Evolutionary conservation across 30 jellyfish, hydroid and myxozoan genomes (phyloP), one percentile per base, ranked within the genome.

Genomic region (Cassiopea xamachana): DNA sequence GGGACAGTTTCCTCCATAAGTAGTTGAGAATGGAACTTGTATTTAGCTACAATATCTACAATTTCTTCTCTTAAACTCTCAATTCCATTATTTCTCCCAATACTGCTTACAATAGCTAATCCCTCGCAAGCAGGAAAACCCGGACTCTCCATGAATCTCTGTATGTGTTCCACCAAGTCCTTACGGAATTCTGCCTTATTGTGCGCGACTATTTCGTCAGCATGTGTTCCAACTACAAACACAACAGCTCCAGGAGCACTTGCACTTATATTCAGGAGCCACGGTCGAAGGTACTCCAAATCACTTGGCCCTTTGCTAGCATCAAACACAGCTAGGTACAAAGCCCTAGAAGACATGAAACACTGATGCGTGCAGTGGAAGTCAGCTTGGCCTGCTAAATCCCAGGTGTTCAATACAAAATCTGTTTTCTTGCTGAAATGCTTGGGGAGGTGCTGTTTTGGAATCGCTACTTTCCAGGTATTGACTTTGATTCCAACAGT

Each of bases 351-450:
- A 15, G 97, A 76, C 83, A 96, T 83, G 75, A 96, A 96, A 74
- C 93, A 90, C 70, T 91, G 98, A 76, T 96, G 99, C 39, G 98
- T 91, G 74, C 98, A 71, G 92, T 92, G 92, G 60, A 96, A 91
- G 73, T 96, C 99, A 62, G 88, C 98, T 71, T 96, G 98, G 3
- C 99, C 99, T 2, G 98, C 98, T 46, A 96, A 89, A 72, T 96
- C 99, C 99, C 99, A 96, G 17, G 94, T 86, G 90, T 84, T 96
- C 61, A 96, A 50, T 4, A 72, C 70, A 58, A 92, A 82, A 19
- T 89, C 15, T 51, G 96, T 89, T 79, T 92, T 87, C 83, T 89
- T 88, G 69, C 79, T 83, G 60, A 72, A 27, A 0, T 49, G 70
- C 79, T 67, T 85, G 44, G 89, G 73, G 73, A 48, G 62, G 72